These are phyloP conservation scores for Orthochromis malagaraziensis DNA, from an alignment of 2,113 vertebrate species.

Conservation along the genomic window DNA sequence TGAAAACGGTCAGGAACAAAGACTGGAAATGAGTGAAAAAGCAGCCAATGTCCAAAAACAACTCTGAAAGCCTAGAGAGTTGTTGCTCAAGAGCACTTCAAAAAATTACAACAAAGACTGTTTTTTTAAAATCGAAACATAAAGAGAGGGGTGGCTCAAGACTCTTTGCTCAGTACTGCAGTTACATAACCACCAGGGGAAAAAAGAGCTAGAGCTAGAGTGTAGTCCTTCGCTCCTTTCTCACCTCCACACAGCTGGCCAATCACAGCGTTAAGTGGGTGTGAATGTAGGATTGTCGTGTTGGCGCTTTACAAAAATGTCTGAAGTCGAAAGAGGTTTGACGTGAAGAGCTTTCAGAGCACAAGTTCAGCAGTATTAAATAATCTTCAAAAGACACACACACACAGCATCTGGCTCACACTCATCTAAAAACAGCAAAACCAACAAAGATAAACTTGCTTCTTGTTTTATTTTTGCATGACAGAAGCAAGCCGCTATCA, in stretches of 20 bases:
- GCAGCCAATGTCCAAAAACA: neutral
- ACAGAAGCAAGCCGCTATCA: neutral
- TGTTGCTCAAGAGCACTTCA: neutral
- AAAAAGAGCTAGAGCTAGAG: neutral
- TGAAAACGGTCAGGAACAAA: neutral
- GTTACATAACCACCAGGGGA: neutral
- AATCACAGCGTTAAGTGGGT: neutral
- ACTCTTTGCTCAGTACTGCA: neutral
- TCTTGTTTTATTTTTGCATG: neutral
- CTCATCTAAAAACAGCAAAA: neutral
- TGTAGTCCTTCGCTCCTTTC: neutral
- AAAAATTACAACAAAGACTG: rapidly evolving
- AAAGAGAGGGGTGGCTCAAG: neutral
- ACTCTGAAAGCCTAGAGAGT: neutral
- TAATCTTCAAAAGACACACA: neutral
- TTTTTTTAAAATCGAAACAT: neutral
- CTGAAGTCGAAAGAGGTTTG: neutral
- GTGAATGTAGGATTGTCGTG: neutral
- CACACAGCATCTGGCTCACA: neutral
- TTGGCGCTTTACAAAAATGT: neutral
- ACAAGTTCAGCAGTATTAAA: neutral
- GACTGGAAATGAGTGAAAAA: neutral
- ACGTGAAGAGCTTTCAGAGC: neutral
- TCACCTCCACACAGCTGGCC: neutral
- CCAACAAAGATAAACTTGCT: neutral